A percentile compares a stretch with the other conserved stretches of the same genome.
phyloP scores from a whole-genome alignment of 2,113 vertebrate genomes.

The Apteryx mantelli region DNA sequence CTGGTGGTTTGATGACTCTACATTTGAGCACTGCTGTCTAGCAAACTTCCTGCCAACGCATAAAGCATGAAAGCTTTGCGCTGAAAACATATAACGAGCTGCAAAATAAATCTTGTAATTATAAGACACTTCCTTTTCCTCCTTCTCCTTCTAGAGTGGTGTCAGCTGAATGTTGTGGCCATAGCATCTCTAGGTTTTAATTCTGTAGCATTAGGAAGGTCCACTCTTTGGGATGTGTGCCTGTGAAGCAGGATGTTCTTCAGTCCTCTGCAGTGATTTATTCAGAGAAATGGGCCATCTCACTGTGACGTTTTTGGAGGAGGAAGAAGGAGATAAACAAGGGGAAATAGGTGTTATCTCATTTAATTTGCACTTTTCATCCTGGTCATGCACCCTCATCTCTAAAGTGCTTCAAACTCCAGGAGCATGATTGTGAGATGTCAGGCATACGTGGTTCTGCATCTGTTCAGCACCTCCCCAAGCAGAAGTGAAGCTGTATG shows the following conservation, averaged over 20 bases:
- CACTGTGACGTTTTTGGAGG: not conserved
- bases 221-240: not conserved
- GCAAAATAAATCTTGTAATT: conserved; percentile 43
- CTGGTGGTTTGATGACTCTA: conserved; percentile 47
- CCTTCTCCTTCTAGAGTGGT: conserved; percentile 14
- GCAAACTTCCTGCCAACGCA: conserved; percentile 34
- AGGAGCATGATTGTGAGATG: not conserved
- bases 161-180: conserved; percentile 6
- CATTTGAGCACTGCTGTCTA: conserved; percentile 20
- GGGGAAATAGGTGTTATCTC: not conserved
- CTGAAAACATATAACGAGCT: conserved; percentile 32
- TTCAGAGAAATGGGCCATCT: not conserved
- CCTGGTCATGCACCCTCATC: not conserved
- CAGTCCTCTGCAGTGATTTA: not conserved
- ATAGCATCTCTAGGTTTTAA: not conserved
- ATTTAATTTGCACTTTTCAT: not conserved
- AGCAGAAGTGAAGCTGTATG: not conserved
- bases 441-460: not conserved
- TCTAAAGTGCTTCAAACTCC: not conserved
- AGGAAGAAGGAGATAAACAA: not conserved
- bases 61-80: conserved; percentile 8
- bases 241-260: not conserved
- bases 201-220: not conserved
- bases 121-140: conserved; percentile 6
- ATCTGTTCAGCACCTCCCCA: not conserved